Evolutionary conservation across 30 jellyfish, hydroid and myxozoan species (phyloP).

Genomic region (Chironex yamaguchii): DNA sequence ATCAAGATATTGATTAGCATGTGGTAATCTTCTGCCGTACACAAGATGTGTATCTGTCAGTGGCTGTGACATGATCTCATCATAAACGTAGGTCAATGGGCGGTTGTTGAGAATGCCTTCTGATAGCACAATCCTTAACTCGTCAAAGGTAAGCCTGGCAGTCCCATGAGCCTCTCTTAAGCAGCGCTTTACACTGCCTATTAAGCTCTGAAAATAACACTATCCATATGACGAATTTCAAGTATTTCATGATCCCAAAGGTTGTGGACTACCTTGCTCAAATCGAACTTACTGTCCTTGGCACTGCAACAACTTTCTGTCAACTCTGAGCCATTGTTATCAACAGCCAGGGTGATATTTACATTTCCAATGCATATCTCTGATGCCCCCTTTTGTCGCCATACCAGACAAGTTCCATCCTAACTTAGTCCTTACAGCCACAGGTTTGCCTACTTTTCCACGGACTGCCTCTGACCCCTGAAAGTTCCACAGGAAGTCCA

Average conservation of each 20-base stretch:
- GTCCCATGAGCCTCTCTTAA: slow-evolving; percentile 38
- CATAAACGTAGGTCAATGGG: slow-evolving; percentile 31
- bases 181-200: slow-evolving; percentile 32
- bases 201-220: slow-evolving; percentile 1
- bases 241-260: too few relatives aligned
- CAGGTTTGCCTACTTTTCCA: too few relatives aligned
- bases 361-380: too few relatives aligned
- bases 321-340: too few relatives aligned
- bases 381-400: background rate
- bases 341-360: too few relatives aligned
- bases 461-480: too few relatives aligned
- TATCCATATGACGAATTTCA: too few relatives aligned
- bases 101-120: slow-evolving; percentile 35
- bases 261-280: slow-evolving; percentile 24
- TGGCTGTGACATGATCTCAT: slow-evolving; percentile 16
- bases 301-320: background rate
- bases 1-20: slow-evolving; percentile 10
- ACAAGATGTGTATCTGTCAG: slow-evolving; percentile 48
- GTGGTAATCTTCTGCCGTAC: slow-evolving; percentile 23
- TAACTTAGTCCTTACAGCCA: too few relatives aligned
- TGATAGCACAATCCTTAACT: background rate
- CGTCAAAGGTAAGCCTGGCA: background rate
- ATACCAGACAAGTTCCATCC: too few relatives aligned
- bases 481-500: too few relatives aligned
- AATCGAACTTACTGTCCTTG: background rate